Evolutionary conservation across 2,113 vertebrate species (phyloP), one percentile per base, ranked within the genome.

Genomic region (Sinosuthora webbiana): DNA sequence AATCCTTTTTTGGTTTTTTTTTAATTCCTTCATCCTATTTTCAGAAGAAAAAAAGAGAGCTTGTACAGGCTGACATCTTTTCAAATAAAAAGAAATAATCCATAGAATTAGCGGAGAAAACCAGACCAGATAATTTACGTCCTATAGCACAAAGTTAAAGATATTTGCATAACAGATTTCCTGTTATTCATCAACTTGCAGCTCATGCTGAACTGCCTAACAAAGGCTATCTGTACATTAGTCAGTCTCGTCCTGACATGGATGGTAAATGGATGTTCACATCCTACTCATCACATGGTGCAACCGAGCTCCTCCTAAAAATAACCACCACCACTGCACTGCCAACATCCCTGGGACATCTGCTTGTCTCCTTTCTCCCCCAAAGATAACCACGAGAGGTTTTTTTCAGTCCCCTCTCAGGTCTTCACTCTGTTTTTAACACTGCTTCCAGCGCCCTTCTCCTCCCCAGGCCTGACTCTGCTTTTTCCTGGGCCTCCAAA

Each of bases 121-220:
- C 41, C 76, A 74, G 69, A 80, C 23, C 39, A 70, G 89, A 78
- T 80, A 57, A 88, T 70, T 94, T 88, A 47, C 64, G 83, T 35
- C 33, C 16, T 41, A 55, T 63, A 30, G 6, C n/a, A 62, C 59
- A 59, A 91, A 85, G 42, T 94, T 31, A 35, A 63, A 80, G 64
- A 50, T 74, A 77, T 88, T 91, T 94, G 71, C 75, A 63, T 85
- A 91, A 80, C 45, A 92, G 56, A 68, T 77, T 93, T 88, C 64
- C 64, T 60, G 37, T 69, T 89, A 64, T 91, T 85, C 63, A 80
- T 52, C 59, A 65, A 62, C 47, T 83, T 87, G 56, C n/a, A 78
- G 44, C 22, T 81, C 71, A 45, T 35, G 18, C 53, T 64, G 27
- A 91, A 23, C 62, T 71, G 49, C 62, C 45, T 84, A n/a, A 42